Evolutionary conservation across 1,140 invertebrate species (phyloP), one percentile per base, ranked within the genome.

Genomic region (Drosophila ogumai): DNA sequence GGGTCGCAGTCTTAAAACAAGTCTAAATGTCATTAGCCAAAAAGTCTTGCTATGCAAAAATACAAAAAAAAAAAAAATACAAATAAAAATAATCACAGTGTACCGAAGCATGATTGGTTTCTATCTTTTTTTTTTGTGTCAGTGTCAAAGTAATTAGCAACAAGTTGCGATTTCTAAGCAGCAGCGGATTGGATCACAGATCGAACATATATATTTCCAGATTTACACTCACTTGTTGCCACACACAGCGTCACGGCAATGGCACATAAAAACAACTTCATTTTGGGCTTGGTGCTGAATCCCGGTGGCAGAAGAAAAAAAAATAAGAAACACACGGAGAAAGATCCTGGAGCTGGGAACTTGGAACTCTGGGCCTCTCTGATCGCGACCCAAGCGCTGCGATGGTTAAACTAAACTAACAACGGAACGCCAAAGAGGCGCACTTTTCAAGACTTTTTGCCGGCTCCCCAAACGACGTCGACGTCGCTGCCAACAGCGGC

Each of bases 401-500:
- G 81, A 78, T 91, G 85, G 91, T 82, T 92, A 78, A 86, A 87
- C 86, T 90, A 85, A 91, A 92, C 91, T 92, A 92, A 87, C 76
- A 80, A 74, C 73, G 67, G 60, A 82, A 74, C 79, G 75, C 49
- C 76, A 77, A 75, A 79, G 77, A 90, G 86, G 82, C 91, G 79
- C 84, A 91, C 91, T 92, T 92, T 92, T 92, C 82, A 92, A 91
- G 91, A 92, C 91, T 91, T 81, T 91, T 92, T 91, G 71, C 75
- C 78, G 88, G 88, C 67, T 60, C 50, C 49, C 65, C 49, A 3
- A 25, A 15, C 69, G 72, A 73, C 71, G 68, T 40, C 71, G 56
- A 55, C 49, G 60, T 10, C 76, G 74, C 32, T 59, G 71, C 46
- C 58, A 40, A 41, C 76, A 12, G 58, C 56, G 75, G 41, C 74